Base-by-base conservation (phyloP, 2,797 vertebrate species). In the Austrolebias charrua region DNA sequence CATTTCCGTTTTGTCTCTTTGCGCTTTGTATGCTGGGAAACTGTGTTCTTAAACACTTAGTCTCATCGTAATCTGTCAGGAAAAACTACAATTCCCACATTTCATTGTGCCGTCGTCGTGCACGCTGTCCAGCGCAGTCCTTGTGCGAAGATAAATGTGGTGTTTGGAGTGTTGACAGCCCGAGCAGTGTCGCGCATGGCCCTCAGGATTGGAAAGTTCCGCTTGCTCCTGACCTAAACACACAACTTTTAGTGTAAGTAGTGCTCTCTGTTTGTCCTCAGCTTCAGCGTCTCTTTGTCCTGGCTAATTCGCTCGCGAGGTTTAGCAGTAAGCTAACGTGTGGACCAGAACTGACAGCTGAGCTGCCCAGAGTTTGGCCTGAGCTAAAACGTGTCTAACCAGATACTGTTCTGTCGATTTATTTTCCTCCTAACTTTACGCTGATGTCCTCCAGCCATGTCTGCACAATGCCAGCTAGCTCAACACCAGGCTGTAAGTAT, bases 391-490 rank as follows among this genome's bases (percentile, higher is more conserved):
- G 11, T 19, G 38, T 2, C 18, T 33, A n/a, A 63, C 44, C 7
- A 4, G 15, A 13, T 44, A 15, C 16, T 1, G 11, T 12, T 8
- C 51, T 2, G 1, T 42, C 33, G 18, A 6, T 33, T 19, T 63
- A 9, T 75, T 55, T 18, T 7, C 29, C 9, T 11, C 1, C 7
- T 13, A 10, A 51, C 1, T 9, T 5, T 20, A 28, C 7, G 46
- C 6, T 38, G 35, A 38, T 72, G 82, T 72, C 77, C 84, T 85
- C 84, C 69, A 82, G 20, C 59, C 49, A 6, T 20, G 44, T 62
- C 46, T 52, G 55, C 0, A 58, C 74, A 89, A 85, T 79, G 84
- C 83, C 86, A 83, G 45, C 61, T 40, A 73, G 66, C 80, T 47
- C 31, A 18, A 61, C 24, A 24, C 24, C 24, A 2, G 24, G 24